Evolutionary conservation across 1,140 invertebrate genomes (phyloP).

Genomic region (Pygmarrhopalites habei): DNA sequence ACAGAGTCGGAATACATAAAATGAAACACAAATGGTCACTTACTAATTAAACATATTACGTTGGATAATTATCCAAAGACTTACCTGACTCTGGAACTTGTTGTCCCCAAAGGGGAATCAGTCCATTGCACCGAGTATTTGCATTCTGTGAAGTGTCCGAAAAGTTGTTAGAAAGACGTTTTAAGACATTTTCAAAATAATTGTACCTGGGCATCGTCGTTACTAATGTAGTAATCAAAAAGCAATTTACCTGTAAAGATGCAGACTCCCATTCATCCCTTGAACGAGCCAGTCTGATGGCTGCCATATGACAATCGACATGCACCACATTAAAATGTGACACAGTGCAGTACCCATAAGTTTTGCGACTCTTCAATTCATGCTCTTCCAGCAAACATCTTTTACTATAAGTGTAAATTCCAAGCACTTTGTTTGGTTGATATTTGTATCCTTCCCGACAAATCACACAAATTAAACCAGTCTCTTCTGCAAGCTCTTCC

Average conservation of each 20-base stretch:
- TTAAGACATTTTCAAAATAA: too few species aligned
- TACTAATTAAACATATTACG: too few species aligned
- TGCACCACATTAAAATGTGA: conserved; percentile 98
- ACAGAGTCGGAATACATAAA: too few species aligned
- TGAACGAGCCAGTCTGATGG: conserved; percentile 66
- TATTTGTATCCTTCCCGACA: conserved; percentile 96
- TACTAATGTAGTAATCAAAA: too few species aligned
- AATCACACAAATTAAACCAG: conserved; percentile 93
- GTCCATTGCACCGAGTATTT: conserved; percentile 92
- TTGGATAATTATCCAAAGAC: too few species aligned
- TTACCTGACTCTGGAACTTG: conserved; percentile 92
- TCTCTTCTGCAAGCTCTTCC: conserved; percentile 89
- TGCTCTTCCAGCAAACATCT: conserved; percentile 89
- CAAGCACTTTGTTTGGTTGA: conserved; percentile 83
- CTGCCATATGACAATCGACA: conserved; percentile 94
- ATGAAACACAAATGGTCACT: too few species aligned
- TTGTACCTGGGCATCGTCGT: too few species aligned
- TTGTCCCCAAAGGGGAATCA: conserved; percentile 92
- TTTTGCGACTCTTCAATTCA: conserved; percentile 73
- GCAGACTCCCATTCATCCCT: conserved; percentile 97
- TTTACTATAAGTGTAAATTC: conserved; percentile 96
- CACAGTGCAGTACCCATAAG: conserved; percentile 74
- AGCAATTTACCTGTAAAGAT: conserved; percentile 53
- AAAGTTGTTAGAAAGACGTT: too few species aligned
- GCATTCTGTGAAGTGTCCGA: conserved; percentile 94